Conservation (phyloP, 37 sponge, comb jelly and placozoan genomes). For the Bolinopsis microptera region DNA sequence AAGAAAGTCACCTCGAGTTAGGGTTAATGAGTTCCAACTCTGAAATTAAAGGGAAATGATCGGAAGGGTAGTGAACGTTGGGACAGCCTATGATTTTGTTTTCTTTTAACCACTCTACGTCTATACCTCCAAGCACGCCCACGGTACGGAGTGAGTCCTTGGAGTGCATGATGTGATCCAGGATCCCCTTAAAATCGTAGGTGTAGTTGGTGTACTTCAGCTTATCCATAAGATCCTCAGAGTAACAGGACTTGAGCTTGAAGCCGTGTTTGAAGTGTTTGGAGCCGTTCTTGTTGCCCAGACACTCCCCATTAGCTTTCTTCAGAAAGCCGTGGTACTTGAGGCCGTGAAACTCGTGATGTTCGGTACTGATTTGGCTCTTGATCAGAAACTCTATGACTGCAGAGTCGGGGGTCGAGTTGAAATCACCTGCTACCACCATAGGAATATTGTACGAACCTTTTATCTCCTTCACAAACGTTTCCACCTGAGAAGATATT, state of each 20-base stretch:
- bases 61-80: conserved; percentile 92
- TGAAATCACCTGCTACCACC: conserved; percentile 88
- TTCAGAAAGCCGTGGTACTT: conserved; percentile 84
- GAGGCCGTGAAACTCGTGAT: conserved; percentile 75
- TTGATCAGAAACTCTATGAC: conserved; percentile 85
- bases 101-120: conserved; percentile 84
- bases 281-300: conserved; percentile 63
- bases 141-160: conserved; percentile 73
- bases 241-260: conserved; percentile 77
- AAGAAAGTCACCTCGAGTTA: conserved; percentile 8
- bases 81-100: conserved; percentile 91
- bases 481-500: conserved; percentile 48
- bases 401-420: conserved; percentile 94
- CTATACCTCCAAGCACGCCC: conserved; percentile 79
- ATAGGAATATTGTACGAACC: conserved; percentile 77
- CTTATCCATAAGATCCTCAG: conserved; percentile 48
- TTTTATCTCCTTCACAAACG: conserved; percentile 63
- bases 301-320: conserved; percentile 68
- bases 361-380: conserved; percentile 75
- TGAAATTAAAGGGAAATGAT: conserved; percentile 89
- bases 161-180: conserved; percentile 91
- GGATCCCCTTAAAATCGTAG: conserved; percentile 91
- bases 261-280: conserved; percentile 78
- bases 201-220: conserved; percentile 90
- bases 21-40: conserved; percentile 81